Percentiles rank a stretch among this genome's conserved stretches.
phyloP scores from a whole-genome alignment of 2,888 invertebrate species.

The Leptarthrus brevirostris region DNA sequence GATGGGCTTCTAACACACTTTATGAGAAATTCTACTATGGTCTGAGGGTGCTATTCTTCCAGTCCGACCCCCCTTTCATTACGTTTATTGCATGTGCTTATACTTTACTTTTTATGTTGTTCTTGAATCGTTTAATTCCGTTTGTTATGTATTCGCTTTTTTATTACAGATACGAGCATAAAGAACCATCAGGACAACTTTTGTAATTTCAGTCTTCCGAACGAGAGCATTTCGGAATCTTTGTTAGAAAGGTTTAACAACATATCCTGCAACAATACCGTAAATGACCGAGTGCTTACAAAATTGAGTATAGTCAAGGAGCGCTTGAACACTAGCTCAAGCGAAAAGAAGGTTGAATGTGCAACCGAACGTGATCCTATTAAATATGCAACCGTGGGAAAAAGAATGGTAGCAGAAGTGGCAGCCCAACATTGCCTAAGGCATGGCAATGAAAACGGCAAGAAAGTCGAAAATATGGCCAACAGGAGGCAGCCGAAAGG shows the following conservation, averaged over 20 bases:
- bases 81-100: not conserved
- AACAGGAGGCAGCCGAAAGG: conserved; percentile 42
- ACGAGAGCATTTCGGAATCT: conserved; percentile 72
- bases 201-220: conserved; percentile 62
- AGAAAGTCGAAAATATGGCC: conserved; percentile 39
- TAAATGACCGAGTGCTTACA: conserved; percentile 54
- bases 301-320: conserved; percentile 55
- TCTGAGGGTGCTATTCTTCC: too few relatives aligned
- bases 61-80: conserved; percentile 13
- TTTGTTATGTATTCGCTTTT: not conserved
- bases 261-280: conserved; percentile 70
- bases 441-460: conserved; percentile 18
- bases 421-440: not conserved
- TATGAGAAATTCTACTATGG: not conserved
- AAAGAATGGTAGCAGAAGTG: not conserved
- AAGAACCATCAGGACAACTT: conserved; percentile 49
- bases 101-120: not conserved
- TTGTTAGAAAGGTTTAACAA: conserved; percentile 78
- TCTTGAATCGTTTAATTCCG: not conserved
- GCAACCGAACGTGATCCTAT: conserved; percentile 19
- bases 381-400: conserved; percentile 19
- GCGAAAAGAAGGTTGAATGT: not conserved
- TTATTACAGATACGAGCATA: conserved; percentile 55
- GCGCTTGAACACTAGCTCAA: conserved; percentile 22
- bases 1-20: not conserved